Conservation (phyloP, 2,888 invertebrate genomes). For the Amphipyra tragopoginis region DNA sequence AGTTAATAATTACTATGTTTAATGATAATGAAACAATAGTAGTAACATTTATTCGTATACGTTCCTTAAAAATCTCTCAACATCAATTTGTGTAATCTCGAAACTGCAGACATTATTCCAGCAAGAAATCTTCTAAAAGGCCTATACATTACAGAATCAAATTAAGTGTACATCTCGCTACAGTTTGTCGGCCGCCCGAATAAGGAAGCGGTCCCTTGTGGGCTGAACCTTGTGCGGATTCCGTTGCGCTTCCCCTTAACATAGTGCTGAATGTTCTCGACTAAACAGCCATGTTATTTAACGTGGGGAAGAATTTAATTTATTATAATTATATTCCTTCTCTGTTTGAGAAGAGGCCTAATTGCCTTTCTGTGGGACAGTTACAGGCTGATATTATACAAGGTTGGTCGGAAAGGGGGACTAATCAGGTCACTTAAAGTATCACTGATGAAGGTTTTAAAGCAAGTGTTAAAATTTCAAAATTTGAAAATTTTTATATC, state of each 20-base stretch:
- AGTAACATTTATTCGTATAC: neutral
- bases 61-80: slow-evolving; percentile 13
- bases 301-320: slow-evolving; percentile 4
- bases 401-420: no score
- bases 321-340: neutral
- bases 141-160: slow-evolving; percentile 54
- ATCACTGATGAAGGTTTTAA: no score
- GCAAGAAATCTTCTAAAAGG: slow-evolving; percentile 52
- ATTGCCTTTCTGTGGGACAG: no score
- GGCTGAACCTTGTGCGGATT: slow-evolving; percentile 37
- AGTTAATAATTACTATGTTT: no score
- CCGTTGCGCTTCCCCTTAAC: slow-evolving; percentile 17
- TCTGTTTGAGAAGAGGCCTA: no score
- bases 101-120: slow-evolving; percentile 33
- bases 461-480: no score
- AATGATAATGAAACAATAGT: neutral
- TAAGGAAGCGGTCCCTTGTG: slow-evolving; percentile 57
- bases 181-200: slow-evolving; percentile 47
- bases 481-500: no score
- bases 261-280: slow-evolving; percentile 33
- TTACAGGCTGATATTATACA: no score
- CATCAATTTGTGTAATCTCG: slow-evolving; percentile 35
- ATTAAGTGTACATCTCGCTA: slow-evolving; percentile 56
- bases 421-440: no score
- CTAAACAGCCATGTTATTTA: slow-evolving; percentile 26